Evolutionary conservation across 2,113 vertebrate genomes (phyloP), one percentile per base, ranked within the genome.

Genomic region (Hippocampus abdominalis): DNA sequence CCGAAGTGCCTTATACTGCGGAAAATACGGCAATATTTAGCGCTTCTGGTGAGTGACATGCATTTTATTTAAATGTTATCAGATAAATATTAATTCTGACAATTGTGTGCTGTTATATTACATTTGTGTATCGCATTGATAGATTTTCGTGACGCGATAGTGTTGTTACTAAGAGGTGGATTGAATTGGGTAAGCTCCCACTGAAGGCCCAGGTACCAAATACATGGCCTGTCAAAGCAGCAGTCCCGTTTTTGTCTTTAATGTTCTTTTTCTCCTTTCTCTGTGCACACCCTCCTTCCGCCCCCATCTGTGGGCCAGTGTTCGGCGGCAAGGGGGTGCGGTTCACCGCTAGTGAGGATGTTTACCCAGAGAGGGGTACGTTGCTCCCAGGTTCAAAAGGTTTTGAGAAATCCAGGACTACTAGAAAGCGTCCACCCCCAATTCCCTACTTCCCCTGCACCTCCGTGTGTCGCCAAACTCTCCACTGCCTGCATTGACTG

Each of bases 361-460:
- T 95, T 93, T 98, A 94, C 95, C 97, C 97, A 90, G 96, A 98
- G 76, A 98, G 98, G 97, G 97, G 97, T 99, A 98, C 78, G 96
- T 99, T 89, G 57, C 83, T 78, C 71, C 80, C 69, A 76, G 88
- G 85, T 75, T 79, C 66, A 36, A 81, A 73, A 64, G 54, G 32
- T 64, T 74, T 86, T 88, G 84, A 88, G 78, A 83, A 73, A 68
- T 64, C 56, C 75, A 81, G 84, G 84, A 80, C 65, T 65, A 78
- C 75, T 87, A 90, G 53, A 77, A 75, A 80, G 79, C 40, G 81
- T 82, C 69, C 80, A 70, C 83, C 81, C 86, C 84, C 39, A n/a
- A 82, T 80, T 65, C 15, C 79, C 79, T 74, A 77, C 66, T 78
- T 77, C 86, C 70, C 78, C 64, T 71, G 63, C 84, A 76, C 82